Percentiles rank a stretch among this genome's conserved stretches.
Conservation (phyloP, 2,888 invertebrate species). For the Oxycera nigricornis region DNA sequence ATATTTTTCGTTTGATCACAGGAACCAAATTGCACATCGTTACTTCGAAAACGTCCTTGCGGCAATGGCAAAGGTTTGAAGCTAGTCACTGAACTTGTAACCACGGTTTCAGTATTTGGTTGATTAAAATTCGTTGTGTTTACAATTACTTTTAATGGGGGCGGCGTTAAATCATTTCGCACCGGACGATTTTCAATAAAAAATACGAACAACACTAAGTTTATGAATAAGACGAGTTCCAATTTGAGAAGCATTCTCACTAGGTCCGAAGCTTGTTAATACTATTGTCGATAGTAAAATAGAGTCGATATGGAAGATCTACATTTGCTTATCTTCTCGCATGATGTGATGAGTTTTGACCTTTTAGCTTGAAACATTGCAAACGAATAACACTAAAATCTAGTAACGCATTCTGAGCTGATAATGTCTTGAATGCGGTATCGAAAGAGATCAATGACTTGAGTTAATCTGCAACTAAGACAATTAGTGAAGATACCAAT, state of each 20-base stretch:
- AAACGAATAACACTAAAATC: too few relatives aligned
- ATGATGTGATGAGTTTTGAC: too few relatives aligned
- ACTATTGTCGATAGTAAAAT: neutral
- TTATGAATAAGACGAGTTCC: neutral
- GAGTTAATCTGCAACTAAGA: too few relatives aligned
- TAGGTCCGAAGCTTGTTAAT: neutral
- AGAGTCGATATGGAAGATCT: too few relatives aligned
- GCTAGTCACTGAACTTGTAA: neutral
- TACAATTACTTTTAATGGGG: neutral
- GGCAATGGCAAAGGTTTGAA: constrained; percentile 15
- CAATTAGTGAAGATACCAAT: too few relatives aligned
- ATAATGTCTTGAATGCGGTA: too few relatives aligned
- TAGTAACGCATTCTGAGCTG: too few relatives aligned
- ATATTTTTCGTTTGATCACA: constrained; percentile 1
- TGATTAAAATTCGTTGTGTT: constrained; percentile 18
- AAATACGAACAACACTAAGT: neutral
- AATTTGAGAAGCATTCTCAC: neutral
- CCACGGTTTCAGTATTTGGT: neutral
- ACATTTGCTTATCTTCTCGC: too few relatives aligned
- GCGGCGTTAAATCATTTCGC: neutral
- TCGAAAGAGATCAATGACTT: too few relatives aligned
- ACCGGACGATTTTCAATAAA: neutral
- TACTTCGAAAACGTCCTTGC: neutral
- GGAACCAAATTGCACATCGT: constrained; percentile 22
- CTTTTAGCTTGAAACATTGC: too few relatives aligned